Conservation (phyloP, 2,888 invertebrate genomes). For the Parochlus steinenii region DNA sequence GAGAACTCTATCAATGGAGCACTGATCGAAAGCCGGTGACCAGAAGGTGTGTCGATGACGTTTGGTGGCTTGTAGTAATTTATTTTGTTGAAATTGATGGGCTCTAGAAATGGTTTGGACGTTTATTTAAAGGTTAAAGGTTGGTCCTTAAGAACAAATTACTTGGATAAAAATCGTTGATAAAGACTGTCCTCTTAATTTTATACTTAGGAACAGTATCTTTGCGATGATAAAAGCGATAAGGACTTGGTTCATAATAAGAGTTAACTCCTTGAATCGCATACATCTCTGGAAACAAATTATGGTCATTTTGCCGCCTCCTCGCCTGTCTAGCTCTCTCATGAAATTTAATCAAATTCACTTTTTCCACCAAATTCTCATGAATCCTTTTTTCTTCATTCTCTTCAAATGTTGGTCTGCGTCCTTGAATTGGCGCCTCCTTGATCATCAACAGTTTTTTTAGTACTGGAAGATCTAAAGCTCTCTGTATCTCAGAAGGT, state of each 20-base stretch:
- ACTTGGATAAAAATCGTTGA: constrained; percentile 19
- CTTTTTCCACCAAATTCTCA: constrained; percentile 19
- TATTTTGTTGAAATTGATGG: not conserved
- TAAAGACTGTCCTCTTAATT: constrained; percentile 23
- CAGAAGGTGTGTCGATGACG: not conserved
- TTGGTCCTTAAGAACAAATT: too few relatives aligned
- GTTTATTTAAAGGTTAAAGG: too few relatives aligned
- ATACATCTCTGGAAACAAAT: not conserved
- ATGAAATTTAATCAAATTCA: constrained; percentile 30
- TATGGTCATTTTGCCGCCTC: not conserved
- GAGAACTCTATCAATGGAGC: not conserved
- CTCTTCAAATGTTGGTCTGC: constrained; percentile 14
- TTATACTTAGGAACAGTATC: constrained; percentile 23
- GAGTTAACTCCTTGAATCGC: not conserved
- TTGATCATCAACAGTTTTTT: constrained; percentile 18
- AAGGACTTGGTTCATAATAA: constrained; percentile 13
- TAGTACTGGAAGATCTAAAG: constrained; percentile 16
- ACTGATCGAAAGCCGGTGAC: not conserved
- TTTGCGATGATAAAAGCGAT: constrained; percentile 22
- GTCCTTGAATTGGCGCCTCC: constrained; percentile 7
- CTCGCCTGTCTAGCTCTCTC: constrained; percentile 28
- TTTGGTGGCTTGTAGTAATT: constrained; percentile 6
- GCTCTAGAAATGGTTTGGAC: too few relatives aligned
- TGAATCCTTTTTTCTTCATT: constrained; percentile 12
- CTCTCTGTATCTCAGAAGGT: constrained; percentile 20